Percentiles rank a stretch among this genome's conserved stretches.
These are phyloP conservation scores for Cottus gobio DNA, from an alignment of 2,113 vertebrate genomes.

Conservation along the genomic window DNA sequence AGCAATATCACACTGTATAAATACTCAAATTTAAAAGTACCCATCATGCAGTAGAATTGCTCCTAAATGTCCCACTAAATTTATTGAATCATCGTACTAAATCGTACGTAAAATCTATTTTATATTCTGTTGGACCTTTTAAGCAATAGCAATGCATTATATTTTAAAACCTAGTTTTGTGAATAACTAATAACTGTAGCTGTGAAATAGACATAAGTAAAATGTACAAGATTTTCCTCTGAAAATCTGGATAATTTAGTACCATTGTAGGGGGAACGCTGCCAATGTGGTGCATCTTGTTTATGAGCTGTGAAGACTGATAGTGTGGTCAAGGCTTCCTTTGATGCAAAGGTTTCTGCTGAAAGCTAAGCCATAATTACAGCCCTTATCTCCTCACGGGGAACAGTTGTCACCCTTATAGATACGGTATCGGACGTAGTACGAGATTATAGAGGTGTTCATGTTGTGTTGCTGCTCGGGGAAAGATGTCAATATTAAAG, in stretches of 20 bases:
- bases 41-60: not conserved
- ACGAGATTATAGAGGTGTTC: not conserved
- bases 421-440: slow-evolving; percentile 55
- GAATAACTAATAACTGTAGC: not conserved
- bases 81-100: not conserved
- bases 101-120: not conserved
- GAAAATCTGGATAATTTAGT: not conserved
- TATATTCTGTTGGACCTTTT: not conserved
- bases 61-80: not conserved
- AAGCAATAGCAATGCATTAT: not conserved
- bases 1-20: not conserved
- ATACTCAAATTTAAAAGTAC: not conserved
- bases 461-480: slow-evolving; percentile 5
- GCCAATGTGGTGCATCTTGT: slow-evolving; percentile 48
- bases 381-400: slow-evolving; percentile 66
- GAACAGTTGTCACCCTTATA: slow-evolving; percentile 45
- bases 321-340: slow-evolving; percentile 73
- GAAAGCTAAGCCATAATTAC: slow-evolving; percentile 61
- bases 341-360: slow-evolving; percentile 71
- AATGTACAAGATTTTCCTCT: not conserved
- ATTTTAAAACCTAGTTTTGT: not conserved
- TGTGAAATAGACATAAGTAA: not conserved
- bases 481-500: slow-evolving; percentile 2
- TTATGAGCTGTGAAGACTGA: slow-evolving; percentile 72
- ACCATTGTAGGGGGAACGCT: slow-evolving; percentile 18